Evolutionary conservation across 1,140 invertebrate species (phyloP).

Genomic region (Littorina saxatilis): DNA sequence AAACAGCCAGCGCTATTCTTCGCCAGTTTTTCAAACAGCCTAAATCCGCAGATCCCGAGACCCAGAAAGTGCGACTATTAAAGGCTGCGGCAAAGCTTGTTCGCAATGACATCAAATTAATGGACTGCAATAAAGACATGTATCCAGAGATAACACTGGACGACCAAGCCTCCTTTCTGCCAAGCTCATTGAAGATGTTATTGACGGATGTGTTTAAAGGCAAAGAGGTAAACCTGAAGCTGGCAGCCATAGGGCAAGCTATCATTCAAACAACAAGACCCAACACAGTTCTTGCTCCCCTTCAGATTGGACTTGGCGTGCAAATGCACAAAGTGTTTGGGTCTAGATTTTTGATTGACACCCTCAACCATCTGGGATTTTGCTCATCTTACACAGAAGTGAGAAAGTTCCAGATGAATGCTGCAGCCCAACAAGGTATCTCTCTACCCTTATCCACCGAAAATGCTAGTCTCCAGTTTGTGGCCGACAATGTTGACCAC

Average conservation of each 20-base stretch:
- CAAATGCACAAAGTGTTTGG: constrained; percentile 59
- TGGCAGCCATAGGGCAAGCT: constrained; percentile 55
- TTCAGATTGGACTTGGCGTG: constrained; percentile 58
- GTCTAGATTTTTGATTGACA: constrained; percentile 56
- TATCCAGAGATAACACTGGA: constrained; percentile 38
- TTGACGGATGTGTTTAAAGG: constrained; percentile 30
- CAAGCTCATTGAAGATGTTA: constrained; percentile 33
- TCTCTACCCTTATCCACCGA: neutral
- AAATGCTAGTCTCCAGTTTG: constrained; percentile 49
- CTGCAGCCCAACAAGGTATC: constrained; percentile 11
- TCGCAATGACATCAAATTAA: constrained; percentile 40
- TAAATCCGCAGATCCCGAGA: constrained; percentile 14
- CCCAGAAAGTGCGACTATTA: constrained; percentile 28
- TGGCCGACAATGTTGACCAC: constrained; percentile 65
- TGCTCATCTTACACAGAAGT: constrained; percentile 58
- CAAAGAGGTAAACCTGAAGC: constrained; percentile 43
- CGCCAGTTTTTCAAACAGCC: constrained; percentile 8
- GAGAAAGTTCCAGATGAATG: constrained; percentile 40
- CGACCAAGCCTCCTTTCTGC: constrained; percentile 23
- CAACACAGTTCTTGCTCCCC: constrained; percentile 50
- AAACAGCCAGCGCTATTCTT: constrained; percentile 24
- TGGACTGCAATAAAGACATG: constrained; percentile 23
- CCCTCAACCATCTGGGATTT: constrained; percentile 49
- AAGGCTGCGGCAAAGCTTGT: too few species aligned
- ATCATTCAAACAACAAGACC: constrained; percentile 58